phyloP scores from a whole-genome alignment of 2,113 vertebrate species.

The Ivindomyrus marchei region DNA sequence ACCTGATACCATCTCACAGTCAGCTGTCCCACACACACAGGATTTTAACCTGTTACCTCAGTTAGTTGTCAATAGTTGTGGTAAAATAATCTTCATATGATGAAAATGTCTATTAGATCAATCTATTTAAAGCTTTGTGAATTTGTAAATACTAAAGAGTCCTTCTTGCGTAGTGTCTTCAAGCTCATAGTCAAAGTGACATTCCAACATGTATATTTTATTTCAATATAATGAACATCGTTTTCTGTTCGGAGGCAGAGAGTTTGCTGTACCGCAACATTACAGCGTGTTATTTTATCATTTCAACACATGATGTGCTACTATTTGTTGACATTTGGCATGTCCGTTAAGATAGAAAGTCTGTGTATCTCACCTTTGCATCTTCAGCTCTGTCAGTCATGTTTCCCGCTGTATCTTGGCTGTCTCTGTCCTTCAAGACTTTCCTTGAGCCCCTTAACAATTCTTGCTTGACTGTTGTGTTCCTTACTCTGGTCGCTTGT shows the following conservation, averaged over 20 bases:
- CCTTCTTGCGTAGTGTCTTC: neutral
- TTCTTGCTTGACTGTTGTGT: slow-evolving; percentile 9
- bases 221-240: neutral
- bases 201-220: neutral
- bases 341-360: neutral
- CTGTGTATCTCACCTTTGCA: slow-evolving; percentile 51
- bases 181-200: neutral
- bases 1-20: neutral
- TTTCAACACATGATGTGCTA: neutral
- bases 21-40: neutral
- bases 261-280: neutral
- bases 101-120: neutral
- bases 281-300: neutral
- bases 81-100: neutral
- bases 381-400: slow-evolving; percentile 22
- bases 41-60: neutral
- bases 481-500: slow-evolving; percentile 32
- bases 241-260: neutral
- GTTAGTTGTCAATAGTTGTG: neutral
- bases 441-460: neutral
- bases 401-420: neutral
- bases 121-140: neutral
- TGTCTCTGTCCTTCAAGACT: neutral
- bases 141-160: neutral
- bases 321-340: neutral